Base-by-base conservation (phyloP, 2,113 vertebrate species). In the Oncorhynchus clarkii region DNA sequence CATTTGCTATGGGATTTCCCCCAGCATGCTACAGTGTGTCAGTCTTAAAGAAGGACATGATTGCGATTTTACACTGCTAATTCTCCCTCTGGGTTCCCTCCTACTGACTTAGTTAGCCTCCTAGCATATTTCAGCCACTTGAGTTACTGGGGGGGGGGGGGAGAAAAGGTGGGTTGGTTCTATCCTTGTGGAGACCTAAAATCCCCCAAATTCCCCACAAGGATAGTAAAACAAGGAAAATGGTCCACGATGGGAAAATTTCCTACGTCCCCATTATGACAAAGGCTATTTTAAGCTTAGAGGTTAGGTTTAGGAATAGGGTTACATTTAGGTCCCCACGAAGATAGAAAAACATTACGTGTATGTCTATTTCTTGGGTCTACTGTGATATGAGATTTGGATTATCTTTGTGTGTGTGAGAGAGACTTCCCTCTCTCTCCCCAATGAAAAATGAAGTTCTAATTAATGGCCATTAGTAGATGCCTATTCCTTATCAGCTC, bases 391-490 rank as follows among this genome's bases (percentile, higher is more conserved):
- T 45, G 39, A 11, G 39, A 45, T 45, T 9, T 45, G 39, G 49
- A 54, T 13, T 14, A 14, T 54, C 14, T 14, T 71, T 74, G 71
- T 11, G 71, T 62, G 45, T 49, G 34, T 27, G 3, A 6, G 39
- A 12, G 13, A n/a, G 54, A 9, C 20, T 45, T 20, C 31, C 31
- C 20, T 22, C n/a, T 11, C 27, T 34, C 14, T 73, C 57, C 66
- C 70, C 74, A 75, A 77, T 83, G 83, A 82, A 76, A 77, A 76
- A 84, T 69, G 71, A 71, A 78, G 69, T 29, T 39, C 3, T 75
- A 82, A 84, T 86, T 86, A 86, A 84, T 80, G 75, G 70, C 64
- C 80, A 74, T 84, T 82, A 78, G 73, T 59, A 48, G 75, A 73
- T 72, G 67, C 74, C 24, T 20, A 65, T 29, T 75, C 78, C 79